Evolutionary conservation across 2,888 invertebrate genomes (phyloP).

Genomic region (Thelaira solivaga): DNA sequence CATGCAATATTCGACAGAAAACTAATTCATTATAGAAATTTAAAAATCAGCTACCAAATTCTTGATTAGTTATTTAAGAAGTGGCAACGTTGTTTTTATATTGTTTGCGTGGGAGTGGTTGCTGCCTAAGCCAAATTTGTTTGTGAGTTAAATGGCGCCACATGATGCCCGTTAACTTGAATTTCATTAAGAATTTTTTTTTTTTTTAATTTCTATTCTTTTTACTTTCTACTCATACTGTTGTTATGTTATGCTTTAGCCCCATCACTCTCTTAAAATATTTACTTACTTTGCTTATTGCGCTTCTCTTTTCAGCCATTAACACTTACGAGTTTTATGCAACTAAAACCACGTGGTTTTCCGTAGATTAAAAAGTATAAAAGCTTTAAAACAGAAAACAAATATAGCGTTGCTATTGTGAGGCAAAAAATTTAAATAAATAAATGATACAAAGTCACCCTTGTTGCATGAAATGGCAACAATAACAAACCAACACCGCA

Average conservation of each 20-base stretch:
- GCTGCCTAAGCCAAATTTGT: conserved; percentile 64
- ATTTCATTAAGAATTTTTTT: conserved; percentile 61
- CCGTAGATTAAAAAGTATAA: conserved; percentile 63
- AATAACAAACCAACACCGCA: conserved; percentile 57
- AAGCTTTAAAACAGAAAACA: conserved; percentile 53
- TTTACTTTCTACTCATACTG: background rate
- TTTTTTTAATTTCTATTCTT: conserved; percentile 5
- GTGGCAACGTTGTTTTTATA: background rate
- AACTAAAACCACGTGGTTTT: conserved; percentile 64
- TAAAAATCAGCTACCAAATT: too few relatives aligned
- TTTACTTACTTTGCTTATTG: background rate
- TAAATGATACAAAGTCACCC: conserved; percentile 44
- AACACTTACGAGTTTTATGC: conserved; percentile 41
- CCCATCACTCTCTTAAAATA: background rate
- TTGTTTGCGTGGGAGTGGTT: background rate
- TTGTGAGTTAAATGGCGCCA: conserved; percentile 66
- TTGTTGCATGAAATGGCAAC: conserved; percentile 53
- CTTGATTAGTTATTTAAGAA: too few relatives aligned
- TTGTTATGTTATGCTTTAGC: background rate
- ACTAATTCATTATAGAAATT: too few relatives aligned
- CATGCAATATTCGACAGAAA: too few relatives aligned
- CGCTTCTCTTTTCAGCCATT: conserved; percentile 23
- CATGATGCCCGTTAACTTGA: conserved; percentile 73
- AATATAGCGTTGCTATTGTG: conserved; percentile 52
- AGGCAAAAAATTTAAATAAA: conserved; percentile 20